Base-by-base conservation (phyloP, 1,140 invertebrate genomes). In the Lysiphlebus fabarum region DNA sequence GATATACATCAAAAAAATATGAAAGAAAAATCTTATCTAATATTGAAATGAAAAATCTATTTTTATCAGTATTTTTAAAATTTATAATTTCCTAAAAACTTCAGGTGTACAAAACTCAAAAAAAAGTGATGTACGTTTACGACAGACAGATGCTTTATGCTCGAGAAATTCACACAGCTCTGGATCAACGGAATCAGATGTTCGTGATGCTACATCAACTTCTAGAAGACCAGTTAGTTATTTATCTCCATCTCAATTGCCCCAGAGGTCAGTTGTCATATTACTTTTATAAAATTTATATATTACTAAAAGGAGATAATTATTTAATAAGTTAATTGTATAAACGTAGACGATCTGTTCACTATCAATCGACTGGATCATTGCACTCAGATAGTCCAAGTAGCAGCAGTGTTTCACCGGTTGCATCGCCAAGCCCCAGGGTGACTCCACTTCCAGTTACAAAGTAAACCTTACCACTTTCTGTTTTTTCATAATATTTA, bases 361-460 rank as follows among this genome's bases (percentile, higher is more conserved):
- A 91, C 72, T 91, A 92, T 74, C 90, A 92, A 72, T 92, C 90
- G 6, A 92, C 89, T 47, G 90, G 89, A 38, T 92, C 90, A 42
- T 79, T 94, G 43, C 90, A 93, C 71, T 92, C 90, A 48, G 91
- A 92, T 66, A 90, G 89, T 58, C 89, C 88, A 41, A 91, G 89
- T 67, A 92, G 90, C 38, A 91, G 86, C 65, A 90, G 89, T 56
- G 86, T 90, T 45, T 91, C 90, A 41, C 90, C 90, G 1, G 87
- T 90, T 43, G 89, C 90, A 49, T 91, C 90, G 1, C 90, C 91
- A 17, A 90, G 89, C 44, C 90, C 91, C 2, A 82, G 88, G 58
- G 86, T 88, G 57, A 89, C 87, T 8, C 86, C 87, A 49, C 81
- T 86, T 60, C 85, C 84, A 34, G 70, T 71, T 60, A 62, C 74